Evolutionary conservation across 2,888 invertebrate genomes (phyloP).

Genomic region (Neoaliturus tenellus): DNA sequence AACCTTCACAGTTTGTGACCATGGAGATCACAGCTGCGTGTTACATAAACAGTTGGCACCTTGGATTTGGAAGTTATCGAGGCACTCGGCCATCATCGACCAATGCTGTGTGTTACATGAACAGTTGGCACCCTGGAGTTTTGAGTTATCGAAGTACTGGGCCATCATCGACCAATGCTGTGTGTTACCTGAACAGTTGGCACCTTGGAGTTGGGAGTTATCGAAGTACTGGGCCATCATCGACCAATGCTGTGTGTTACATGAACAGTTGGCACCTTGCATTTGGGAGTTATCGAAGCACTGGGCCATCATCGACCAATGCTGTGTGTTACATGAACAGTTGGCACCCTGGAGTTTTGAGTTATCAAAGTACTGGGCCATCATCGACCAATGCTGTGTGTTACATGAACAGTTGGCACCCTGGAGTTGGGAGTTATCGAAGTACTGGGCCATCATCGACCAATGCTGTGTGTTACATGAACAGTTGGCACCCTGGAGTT

Average conservation of each 20-base stretch:
- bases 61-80: background rate
- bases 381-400: too few species aligned
- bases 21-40: background rate
- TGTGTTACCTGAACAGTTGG: background rate
- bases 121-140: background rate
- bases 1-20: slow-evolving; percentile 14
- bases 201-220: background rate
- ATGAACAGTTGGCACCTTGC: background rate
- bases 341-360: too few species aligned
- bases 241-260: background rate
- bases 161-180: background rate
- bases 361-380: too few species aligned
- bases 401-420: too few species aligned
- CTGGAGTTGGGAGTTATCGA: too few species aligned
- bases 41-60: background rate
- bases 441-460: too few species aligned
- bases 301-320: background rate
- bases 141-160: too few species aligned
- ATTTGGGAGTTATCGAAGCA: background rate
- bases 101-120: too few species aligned
- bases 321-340: background rate
- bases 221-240: background rate
- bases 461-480: too few species aligned
- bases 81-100: background rate
- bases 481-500: too few species aligned